Base-by-base conservation (phyloP, 2,113 vertebrate genomes). In the Grantiella picta region DNA sequence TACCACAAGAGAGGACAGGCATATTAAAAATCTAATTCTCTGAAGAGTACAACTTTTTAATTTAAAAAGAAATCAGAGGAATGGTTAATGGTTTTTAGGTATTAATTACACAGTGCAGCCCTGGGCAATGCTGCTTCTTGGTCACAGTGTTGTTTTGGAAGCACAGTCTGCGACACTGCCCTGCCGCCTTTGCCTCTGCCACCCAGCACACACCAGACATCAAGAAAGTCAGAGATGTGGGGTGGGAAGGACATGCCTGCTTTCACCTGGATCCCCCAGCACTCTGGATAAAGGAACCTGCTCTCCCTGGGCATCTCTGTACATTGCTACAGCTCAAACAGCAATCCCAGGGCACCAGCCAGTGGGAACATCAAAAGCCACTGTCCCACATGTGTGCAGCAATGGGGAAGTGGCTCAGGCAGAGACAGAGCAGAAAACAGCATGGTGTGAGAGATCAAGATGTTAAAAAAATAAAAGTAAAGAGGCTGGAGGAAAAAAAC, bases 221-320 rank as follows among this genome's bases (percentile, higher is more conserved):
- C 0, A 0, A 49, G 47, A 60, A 52, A 56, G 17, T 52, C 7
- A 3, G 76, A 70, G 38, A 7, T 2, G 5, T 7, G 40, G 44
- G 17, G 9, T 50, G 6, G 31, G 36, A 65, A 61, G 13, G 10
- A 52, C 9, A 4, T 2, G 9, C 27, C 19, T 15, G n/a, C 31
- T 68, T 71, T 45, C 4, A 42, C 28, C 28, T 65, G 17, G 6
- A 29, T 12, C 12, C 40, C 35, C 3, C 44, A 27, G 47, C 2
- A 1, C 49, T 28, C 27, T 38, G 45, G 18, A 17, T 5, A 60
- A 54, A 15, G 22, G 22, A 2, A 19, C 23, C 50, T 10, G 2
- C 38, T 50, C 47, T 21, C 49, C 52, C 49, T 24, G 40, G 21
- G 29, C 7, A 5, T 8, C 57, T 71, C 10, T 15, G 22, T 33